Percentiles rank a stretch among this genome's conserved stretches.
Conservation (phyloP, 2,113 vertebrate genomes). For the Marcusenius ussheri region DNA sequence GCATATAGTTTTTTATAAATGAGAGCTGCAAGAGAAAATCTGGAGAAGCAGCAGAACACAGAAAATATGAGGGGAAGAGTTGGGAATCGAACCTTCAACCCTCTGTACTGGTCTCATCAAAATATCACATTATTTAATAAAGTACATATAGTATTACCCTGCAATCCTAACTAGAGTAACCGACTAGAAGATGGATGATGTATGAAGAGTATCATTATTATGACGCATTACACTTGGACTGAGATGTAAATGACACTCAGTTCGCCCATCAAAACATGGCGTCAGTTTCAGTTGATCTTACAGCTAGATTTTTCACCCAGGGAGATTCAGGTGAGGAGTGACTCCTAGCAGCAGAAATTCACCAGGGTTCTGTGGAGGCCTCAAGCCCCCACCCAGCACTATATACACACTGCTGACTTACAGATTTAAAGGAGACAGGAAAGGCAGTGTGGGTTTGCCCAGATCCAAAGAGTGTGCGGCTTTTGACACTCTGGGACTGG, state of each 20-base stretch:
- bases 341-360: background rate
- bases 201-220: background rate
- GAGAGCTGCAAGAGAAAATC: background rate
- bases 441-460: background rate
- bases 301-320: background rate
- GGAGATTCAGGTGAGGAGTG: background rate
- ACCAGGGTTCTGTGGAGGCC: background rate
- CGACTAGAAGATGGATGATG: background rate
- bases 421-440: background rate
- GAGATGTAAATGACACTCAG: background rate
- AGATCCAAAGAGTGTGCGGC: background rate
- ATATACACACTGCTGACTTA: background rate
- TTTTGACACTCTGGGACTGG: background rate
- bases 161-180: background rate
- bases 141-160: background rate
- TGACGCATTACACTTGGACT: background rate
- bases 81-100: background rate
- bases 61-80: background rate
- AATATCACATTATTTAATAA: background rate
- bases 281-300: background rate
- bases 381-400: background rate
- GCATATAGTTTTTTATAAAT: background rate
- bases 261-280: background rate
- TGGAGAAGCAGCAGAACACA: background rate
- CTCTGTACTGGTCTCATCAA: background rate